Conservation (phyloP, 2,797 vertebrate genomes). For the Eidolon dupreanum region DNA sequence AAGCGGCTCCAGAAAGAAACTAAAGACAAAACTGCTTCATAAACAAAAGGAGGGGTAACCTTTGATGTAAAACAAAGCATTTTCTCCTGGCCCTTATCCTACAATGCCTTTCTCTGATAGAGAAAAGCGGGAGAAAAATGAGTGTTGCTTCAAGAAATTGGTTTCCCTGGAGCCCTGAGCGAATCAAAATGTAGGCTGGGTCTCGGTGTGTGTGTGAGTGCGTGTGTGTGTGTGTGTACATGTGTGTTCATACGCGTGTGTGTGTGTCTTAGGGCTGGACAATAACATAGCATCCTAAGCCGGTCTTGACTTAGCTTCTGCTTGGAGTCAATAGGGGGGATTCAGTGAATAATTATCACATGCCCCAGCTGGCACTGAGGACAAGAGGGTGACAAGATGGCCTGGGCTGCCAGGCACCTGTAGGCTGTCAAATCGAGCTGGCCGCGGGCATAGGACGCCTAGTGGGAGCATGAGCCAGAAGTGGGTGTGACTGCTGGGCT, state of each 20-base stretch:
- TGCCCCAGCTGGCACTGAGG: not conserved
- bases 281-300: not conserved
- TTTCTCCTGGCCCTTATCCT: not conserved
- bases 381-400: not conserved
- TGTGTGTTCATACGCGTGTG: accelerated
- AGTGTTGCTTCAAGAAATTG: not conserved
- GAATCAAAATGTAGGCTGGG: not conserved
- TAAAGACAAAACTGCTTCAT: not conserved
- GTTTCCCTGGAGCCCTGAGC: not conserved
- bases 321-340: not conserved
- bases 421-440: not conserved
- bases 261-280: not conserved
- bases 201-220: not conserved
- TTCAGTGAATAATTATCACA: not conserved
- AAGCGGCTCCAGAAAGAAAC: not conserved
- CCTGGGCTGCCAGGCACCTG: not conserved
- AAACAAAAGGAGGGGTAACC: not conserved
- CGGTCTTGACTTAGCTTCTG: not conserved
- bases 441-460: not conserved
- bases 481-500: not conserved
- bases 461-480: not conserved
- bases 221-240: no score
- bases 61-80: constrained; percentile 21
- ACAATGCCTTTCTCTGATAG: not conserved
- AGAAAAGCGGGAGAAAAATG: not conserved